These are phyloP conservation scores for Tupaia tana DNA, from an alignment of 2,113 vertebrate genomes.

Conservation along the genomic window DNA sequence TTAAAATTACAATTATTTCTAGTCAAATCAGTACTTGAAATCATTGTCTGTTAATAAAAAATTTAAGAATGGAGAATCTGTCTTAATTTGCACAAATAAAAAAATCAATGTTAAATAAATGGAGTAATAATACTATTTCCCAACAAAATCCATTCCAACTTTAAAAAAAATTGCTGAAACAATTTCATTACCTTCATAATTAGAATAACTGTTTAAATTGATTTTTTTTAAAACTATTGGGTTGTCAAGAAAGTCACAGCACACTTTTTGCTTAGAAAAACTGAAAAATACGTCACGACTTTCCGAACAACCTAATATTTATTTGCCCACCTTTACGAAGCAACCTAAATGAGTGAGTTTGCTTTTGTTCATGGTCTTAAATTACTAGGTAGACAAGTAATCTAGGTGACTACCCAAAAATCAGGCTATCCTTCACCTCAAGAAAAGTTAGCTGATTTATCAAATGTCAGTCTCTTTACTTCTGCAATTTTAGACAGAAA, in stretches of 20 bases:
- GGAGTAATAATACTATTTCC: background rate
- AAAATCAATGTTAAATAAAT: background rate
- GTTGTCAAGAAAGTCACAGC: too few species aligned
- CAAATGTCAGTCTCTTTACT: background rate
- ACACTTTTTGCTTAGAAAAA: too few species aligned
- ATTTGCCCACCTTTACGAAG: background rate
- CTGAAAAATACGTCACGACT: too few species aligned
- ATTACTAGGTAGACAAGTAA: background rate
- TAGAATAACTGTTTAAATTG: background rate
- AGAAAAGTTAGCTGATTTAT: background rate
- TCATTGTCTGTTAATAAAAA: background rate
- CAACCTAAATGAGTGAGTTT: background rate
- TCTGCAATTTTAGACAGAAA: slow-evolving; percentile 27
- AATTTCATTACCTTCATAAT: background rate
- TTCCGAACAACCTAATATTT: background rate
- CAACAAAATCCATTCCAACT: slow-evolving; percentile 2
- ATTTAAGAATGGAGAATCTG: background rate
- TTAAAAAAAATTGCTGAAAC: background rate
- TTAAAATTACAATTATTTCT: background rate
- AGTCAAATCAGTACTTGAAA: background rate
- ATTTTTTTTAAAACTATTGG: background rate
- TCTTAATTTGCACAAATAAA: background rate
- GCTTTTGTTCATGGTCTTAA: background rate
- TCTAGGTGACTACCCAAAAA: background rate
- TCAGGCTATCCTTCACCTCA: background rate